These are phyloP conservation scores for Polydrusus tereticollis DNA, from an alignment of 2,888 invertebrate species.

Conservation along the genomic window DNA sequence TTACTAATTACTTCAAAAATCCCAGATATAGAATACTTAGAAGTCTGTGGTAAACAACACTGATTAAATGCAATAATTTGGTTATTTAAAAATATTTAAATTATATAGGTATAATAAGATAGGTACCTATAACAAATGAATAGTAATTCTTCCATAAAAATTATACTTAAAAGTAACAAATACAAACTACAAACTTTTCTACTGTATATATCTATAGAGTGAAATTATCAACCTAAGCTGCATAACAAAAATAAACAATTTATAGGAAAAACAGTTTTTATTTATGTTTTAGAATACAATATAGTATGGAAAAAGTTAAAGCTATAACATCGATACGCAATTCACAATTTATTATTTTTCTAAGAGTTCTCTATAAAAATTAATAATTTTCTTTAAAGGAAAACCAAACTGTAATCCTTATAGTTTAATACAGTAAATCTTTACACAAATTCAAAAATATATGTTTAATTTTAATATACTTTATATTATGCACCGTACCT, in stretches of 20 bases:
- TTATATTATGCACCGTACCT: conserved; percentile 20
- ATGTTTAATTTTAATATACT: conserved; percentile 19
- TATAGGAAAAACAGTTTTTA: conserved; percentile 63
- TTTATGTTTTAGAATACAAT: conserved; percentile 61
- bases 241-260: conserved; percentile 11
- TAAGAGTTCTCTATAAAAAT: conserved; percentile 55
- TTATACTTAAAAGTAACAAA: too few relatives aligned
- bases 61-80: too few relatives aligned
- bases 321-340: conserved; percentile 62
- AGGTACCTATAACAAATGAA: too few relatives aligned
- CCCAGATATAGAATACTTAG: too few relatives aligned
- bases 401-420: conserved; percentile 22
- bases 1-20: too few relatives aligned
- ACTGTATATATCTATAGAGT: too few relatives aligned
- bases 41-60: too few relatives aligned
- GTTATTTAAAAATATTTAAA: too few relatives aligned
- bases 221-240: too few relatives aligned
- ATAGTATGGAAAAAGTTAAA: conserved; percentile 63
- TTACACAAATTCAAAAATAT: conserved; percentile 32
- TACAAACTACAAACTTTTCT: too few relatives aligned
- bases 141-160: too few relatives aligned
- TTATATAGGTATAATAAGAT: too few relatives aligned
- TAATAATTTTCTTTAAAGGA: conserved; percentile 8
- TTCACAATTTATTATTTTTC: conserved; percentile 56
- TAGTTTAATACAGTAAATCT: conserved; percentile 24